Conservation (phyloP, 2,888 invertebrate genomes). For the Mimachlamys varia region DNA sequence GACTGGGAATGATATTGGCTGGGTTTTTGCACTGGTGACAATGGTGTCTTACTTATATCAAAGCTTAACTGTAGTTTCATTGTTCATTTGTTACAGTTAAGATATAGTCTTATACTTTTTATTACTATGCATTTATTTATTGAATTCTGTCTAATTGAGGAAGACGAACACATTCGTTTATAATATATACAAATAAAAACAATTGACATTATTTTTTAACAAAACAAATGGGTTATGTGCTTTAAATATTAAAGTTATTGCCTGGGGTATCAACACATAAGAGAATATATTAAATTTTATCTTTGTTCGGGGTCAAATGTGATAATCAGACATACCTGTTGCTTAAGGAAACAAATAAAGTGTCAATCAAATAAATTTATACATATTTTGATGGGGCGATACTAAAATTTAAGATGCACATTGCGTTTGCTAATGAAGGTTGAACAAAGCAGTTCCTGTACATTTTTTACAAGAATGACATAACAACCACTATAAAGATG, state of each 20-base stretch:
- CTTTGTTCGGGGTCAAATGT: neutral
- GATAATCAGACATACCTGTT: neutral
- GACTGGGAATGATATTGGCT: no score
- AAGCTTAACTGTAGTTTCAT: no score
- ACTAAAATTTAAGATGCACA: neutral
- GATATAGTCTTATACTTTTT: no score
- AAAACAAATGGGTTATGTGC: neutral
- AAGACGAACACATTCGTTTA: no score
- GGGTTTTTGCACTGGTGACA: no score
- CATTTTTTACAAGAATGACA: neutral
- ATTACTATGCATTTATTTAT: no score
- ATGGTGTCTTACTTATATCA: no score
- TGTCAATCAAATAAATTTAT: slow-evolving; percentile 15
- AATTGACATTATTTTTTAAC: neutral
- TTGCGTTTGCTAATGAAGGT: neutral
- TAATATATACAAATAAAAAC: no score
- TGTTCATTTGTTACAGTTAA: no score
- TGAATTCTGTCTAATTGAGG: no score
- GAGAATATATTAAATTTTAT: neutral
- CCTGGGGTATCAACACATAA: neutral
- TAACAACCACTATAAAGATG: neutral
- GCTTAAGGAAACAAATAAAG: slow-evolving; percentile 11
- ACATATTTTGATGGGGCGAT: neutral
- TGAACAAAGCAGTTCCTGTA: neutral
- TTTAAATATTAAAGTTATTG: neutral